phyloP scores from a whole-genome alignment of 2,797 vertebrate species.

The Pangasius macronema region DNA sequence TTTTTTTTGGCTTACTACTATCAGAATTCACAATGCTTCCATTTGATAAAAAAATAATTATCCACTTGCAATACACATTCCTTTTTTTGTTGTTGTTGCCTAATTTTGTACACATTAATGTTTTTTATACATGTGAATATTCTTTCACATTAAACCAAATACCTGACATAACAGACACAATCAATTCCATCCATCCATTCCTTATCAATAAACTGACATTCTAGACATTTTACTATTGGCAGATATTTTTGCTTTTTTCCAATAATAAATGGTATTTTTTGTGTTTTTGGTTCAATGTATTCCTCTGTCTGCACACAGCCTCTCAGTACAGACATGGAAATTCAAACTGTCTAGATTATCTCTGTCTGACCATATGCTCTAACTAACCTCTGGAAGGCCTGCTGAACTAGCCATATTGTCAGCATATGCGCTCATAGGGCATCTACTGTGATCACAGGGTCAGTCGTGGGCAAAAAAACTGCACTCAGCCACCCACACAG shows the following conservation, averaged over 20 bases:
- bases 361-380: constrained; percentile 4
- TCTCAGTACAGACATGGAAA: not conserved
- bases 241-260: not conserved
- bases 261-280: not conserved
- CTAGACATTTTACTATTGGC: not conserved
- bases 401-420: constrained; percentile 22
- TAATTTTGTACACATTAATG: not conserved
- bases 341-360: constrained; percentile 34
- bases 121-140: not conserved
- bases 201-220: not conserved
- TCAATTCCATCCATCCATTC: not conserved
- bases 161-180: not conserved
- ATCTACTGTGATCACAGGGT: constrained; percentile 24
- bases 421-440: constrained; percentile 23
- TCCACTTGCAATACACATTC: not conserved
- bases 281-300: not conserved
- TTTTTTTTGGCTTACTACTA: not conserved
- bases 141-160: not conserved
- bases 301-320: not conserved
- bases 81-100: not conserved
- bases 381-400: constrained; percentile 35
- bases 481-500: constrained; percentile 34
- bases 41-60: not conserved
- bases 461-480: constrained; percentile 30
- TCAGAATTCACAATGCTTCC: not conserved